phyloP scores from a whole-genome alignment of 2,113 vertebrate species.

The Ciconia boyciana region DNA sequence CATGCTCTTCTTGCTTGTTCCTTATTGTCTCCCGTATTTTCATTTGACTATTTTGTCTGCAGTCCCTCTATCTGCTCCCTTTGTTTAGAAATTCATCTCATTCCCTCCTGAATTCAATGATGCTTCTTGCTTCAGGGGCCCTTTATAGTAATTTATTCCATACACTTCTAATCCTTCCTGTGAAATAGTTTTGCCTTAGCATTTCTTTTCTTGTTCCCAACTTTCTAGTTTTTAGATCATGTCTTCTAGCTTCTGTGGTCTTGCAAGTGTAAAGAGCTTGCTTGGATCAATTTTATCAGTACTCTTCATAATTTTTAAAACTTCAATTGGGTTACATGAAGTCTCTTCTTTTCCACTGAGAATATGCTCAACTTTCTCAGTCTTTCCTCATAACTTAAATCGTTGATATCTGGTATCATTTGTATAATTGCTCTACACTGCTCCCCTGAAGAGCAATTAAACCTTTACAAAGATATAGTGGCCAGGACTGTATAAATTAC shows the following conservation, averaged over 20 bases:
- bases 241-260: conserved; percentile 67
- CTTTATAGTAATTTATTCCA: conserved; percentile 78
- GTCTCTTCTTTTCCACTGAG: conserved; percentile 67
- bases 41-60: conserved; percentile 46
- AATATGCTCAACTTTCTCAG: conserved; percentile 59
- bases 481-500: conserved; percentile 52
- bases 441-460: conserved; percentile 70
- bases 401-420: conserved; percentile 57
- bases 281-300: conserved; percentile 73
- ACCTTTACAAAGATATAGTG: conserved; percentile 57
- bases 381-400: conserved; percentile 64
- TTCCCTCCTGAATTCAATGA: conserved; percentile 71
- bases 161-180: conserved; percentile 67
- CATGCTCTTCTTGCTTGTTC: background rate
- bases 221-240: conserved; percentile 74
- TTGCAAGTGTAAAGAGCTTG: conserved; percentile 63
- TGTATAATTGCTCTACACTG: conserved; percentile 59
- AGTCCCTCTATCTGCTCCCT: conserved; percentile 34
- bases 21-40: conserved; percentile 53
- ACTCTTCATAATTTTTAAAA: conserved; percentile 65
- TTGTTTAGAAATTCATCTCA: conserved; percentile 74
- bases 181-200: conserved; percentile 60
- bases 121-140: conserved; percentile 71
- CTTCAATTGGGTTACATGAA: conserved; percentile 63
- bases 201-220: conserved; percentile 51